Conservation (phyloP, 2,888 invertebrate species). For the Aethes cnicana region DNA sequence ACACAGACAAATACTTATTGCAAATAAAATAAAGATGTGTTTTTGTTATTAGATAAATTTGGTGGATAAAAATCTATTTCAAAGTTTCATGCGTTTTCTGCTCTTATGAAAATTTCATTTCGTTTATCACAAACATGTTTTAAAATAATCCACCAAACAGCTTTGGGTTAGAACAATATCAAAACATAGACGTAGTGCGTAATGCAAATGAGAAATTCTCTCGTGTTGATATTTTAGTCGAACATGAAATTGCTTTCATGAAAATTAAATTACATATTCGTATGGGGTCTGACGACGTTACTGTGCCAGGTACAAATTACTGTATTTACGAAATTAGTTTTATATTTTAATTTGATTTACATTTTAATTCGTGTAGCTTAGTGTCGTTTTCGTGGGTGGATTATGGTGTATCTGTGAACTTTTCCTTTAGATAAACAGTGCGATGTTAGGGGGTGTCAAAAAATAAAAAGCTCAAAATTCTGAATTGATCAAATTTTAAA, state of each 20-base stretch:
- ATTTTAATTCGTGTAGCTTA: background rate
- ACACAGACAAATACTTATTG: no score
- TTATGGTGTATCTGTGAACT: no score
- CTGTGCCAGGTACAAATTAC: slow-evolving; percentile 40
- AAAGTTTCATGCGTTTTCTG: no score
- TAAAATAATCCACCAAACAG: background rate
- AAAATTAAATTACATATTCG: slow-evolving; percentile 72
- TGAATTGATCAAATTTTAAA: no score
- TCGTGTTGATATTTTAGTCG: slow-evolving; percentile 58
- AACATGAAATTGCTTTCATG: slow-evolving; percentile 72
- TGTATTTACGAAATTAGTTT: background rate
- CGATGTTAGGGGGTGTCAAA: no score
- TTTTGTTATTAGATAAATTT: no score
- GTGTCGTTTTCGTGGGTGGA: no score
- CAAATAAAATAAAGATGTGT: no score
- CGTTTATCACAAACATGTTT: background rate
- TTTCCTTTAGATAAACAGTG: no score
- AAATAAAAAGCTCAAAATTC: no score
- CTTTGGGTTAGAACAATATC: slow-evolving; percentile 5
- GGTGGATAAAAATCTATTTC: no score
- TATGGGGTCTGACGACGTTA: slow-evolving; percentile 52
- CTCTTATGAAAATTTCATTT: no score
- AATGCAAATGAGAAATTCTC: slow-evolving; percentile 44
- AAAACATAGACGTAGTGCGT: slow-evolving; percentile 22
- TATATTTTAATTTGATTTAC: slow-evolving; percentile 6